Percentiles rank a stretch among this genome's conserved stretches.
Evolutionary conservation across 2,888 invertebrate species (phyloP).

Genomic region (Philonicus albiceps): DNA sequence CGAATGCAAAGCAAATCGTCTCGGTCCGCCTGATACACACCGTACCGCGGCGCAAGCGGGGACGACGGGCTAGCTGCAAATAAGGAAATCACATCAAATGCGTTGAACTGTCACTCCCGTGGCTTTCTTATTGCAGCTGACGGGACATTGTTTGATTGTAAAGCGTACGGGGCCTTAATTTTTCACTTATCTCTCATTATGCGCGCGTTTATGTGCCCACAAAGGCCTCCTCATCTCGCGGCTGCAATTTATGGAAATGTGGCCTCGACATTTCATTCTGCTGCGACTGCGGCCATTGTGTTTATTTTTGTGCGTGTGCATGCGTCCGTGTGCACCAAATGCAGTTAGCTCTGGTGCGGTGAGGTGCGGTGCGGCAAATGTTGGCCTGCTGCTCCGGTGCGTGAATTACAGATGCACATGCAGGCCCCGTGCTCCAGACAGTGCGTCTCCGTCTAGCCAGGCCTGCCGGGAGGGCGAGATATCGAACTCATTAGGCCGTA

Average conservation of each 20-base stretch:
- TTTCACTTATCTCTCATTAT: constrained; percentile 43
- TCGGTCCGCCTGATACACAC: not conserved
- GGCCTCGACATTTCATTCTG: constrained; percentile 38
- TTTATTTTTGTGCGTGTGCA: constrained; percentile 5
- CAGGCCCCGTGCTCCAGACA: constrained; percentile 6
- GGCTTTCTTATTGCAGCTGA: constrained; percentile 29
- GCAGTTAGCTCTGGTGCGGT: too few species aligned
- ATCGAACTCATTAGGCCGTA: not conserved
- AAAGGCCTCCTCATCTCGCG: constrained; percentile 24
- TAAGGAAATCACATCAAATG: constrained; percentile 41
- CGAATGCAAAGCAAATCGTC: not conserved
- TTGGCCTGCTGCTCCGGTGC: not conserved
- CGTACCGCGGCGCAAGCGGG: not conserved
- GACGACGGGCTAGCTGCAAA: not conserved
- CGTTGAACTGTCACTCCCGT: constrained; percentile 12
- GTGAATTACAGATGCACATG: not conserved
- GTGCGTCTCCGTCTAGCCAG: constrained; percentile 30
- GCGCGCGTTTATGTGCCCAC: constrained; percentile 8
- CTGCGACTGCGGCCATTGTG: constrained; percentile 10
- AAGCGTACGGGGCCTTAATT: constrained; percentile 40
- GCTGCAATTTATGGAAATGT: constrained; percentile 35
- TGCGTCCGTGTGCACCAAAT: constrained; percentile 25
- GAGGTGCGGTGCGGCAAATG: not conserved
- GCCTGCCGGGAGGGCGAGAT: not conserved
- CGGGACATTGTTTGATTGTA: constrained; percentile 38